Evolutionary conservation across 2,113 vertebrate species (phyloP).

Genomic region (Upupa epops): DNA sequence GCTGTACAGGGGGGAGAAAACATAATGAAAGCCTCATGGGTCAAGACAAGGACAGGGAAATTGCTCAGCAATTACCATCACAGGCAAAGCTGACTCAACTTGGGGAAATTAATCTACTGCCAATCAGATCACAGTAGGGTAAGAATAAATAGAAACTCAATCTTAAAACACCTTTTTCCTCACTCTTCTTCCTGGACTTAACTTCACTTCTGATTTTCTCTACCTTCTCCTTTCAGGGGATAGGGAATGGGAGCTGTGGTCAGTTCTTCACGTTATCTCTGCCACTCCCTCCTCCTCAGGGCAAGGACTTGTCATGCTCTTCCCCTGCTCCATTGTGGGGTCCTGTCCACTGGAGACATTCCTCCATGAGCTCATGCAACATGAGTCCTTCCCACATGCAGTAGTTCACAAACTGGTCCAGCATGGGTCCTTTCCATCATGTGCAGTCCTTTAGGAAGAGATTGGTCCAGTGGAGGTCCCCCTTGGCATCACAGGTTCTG

Average conservation of each 20-base stretch:
- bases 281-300: background rate
- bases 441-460: background rate
- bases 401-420: background rate
- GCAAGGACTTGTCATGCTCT: background rate
- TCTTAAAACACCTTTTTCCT: background rate
- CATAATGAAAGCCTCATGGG: background rate
- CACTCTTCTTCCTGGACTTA: background rate
- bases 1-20: background rate
- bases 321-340: background rate
- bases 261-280: background rate
- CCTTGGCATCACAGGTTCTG: background rate
- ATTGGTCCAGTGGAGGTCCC: background rate
- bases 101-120: background rate
- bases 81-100: background rate
- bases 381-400: background rate
- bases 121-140: background rate
- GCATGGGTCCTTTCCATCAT: background rate
- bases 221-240: background rate
- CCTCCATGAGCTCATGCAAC: background rate
- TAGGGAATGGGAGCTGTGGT: background rate
- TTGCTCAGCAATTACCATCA: background rate
- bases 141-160: background rate
- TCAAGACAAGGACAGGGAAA: background rate
- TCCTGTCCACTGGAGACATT: background rate
- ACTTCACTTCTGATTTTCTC: background rate